Conservation (phyloP, 2,797 vertebrate genomes). For the Odontamblyopus rebecca region DNA sequence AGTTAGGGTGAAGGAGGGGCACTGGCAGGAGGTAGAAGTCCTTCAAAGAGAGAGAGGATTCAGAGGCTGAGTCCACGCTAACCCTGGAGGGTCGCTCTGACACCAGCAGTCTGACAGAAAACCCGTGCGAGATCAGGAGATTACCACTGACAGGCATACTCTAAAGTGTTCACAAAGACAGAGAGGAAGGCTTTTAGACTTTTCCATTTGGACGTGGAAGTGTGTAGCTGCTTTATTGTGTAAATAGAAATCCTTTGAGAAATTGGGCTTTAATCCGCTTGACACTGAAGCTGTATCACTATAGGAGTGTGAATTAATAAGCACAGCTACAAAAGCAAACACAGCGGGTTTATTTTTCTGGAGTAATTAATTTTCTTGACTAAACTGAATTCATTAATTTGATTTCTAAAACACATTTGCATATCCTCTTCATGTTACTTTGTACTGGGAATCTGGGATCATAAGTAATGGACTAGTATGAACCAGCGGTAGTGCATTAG, state of each 20-base stretch:
- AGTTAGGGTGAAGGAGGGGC: conserved; percentile 29
- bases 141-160: conserved; percentile 40
- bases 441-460: background rate
- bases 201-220: conserved; percentile 29
- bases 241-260: conserved; percentile 43
- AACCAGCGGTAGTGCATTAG: background rate
- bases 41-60: conserved; percentile 37
- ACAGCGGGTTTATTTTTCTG: conserved; percentile 45
- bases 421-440: background rate
- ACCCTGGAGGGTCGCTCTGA: conserved; percentile 43
- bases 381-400: conserved; percentile 58
- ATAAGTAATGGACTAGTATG: background rate
- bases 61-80: conserved; percentile 35
- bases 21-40: conserved; percentile 36
- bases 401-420: conserved; percentile 46
- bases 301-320: conserved; percentile 60
- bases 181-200: conserved; percentile 21
- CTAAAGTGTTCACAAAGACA: conserved; percentile 30
- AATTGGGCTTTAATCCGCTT: conserved; percentile 47
- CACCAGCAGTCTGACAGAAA: conserved; percentile 31
- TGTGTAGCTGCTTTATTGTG: conserved; percentile 25
- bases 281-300: conserved; percentile 34
- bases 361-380: conserved; percentile 62
- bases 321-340: conserved; percentile 56
- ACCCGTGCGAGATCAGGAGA: conserved; percentile 42